Base-by-base conservation (phyloP, 2,113 vertebrate species). In the Mustela lutreola region DNA sequence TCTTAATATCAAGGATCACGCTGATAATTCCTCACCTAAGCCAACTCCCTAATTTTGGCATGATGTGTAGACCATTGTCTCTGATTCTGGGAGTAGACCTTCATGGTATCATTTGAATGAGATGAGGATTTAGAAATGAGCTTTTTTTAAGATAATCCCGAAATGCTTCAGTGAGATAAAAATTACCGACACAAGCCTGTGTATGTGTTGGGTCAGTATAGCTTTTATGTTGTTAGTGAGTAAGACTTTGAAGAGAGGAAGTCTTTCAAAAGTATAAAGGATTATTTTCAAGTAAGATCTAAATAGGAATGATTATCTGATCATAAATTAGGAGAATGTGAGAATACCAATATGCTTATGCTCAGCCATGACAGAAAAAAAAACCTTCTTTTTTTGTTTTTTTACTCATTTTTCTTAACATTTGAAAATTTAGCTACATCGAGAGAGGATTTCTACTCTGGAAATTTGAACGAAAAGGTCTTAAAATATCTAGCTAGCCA, bases 71-170 rank as follows among this genome's bases (percentile, higher is more conserved):
- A 94, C 11, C n/a, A 26, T 85, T 92, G 15, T 71, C 73, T 94
- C 18, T 21, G 24, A 93, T 93, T 96, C 85, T 48, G 39, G 67
- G 50, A 93, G 33, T 79, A 31, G 60, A 75, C 39, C 56, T 94
- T 87, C 45, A 45, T 89, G 50, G 48, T 93, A 12, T 80, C 15
- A 28, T 93, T 96, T 87, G 75, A 93, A 56, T 50, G 48, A 95
- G 70, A 80, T 81, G 48, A 96, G 70, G 26, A 81, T n/a, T 31
- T 79, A 22, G 26, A 92, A 70, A 24, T 76, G 50, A 94, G 50
- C 24, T 42, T 33, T 94, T 85, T 85, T 45, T 3, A 65, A 53
- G 73, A 71, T 14, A 53, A 16, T 79, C 78, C 75, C 67, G 28
- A 63, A 56, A 48, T 53, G 50, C n/a, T 81, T 79, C 82, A 87